Conservation (phyloP, 2,888 invertebrate genomes). For the Protophormia terraenovae region DNA sequence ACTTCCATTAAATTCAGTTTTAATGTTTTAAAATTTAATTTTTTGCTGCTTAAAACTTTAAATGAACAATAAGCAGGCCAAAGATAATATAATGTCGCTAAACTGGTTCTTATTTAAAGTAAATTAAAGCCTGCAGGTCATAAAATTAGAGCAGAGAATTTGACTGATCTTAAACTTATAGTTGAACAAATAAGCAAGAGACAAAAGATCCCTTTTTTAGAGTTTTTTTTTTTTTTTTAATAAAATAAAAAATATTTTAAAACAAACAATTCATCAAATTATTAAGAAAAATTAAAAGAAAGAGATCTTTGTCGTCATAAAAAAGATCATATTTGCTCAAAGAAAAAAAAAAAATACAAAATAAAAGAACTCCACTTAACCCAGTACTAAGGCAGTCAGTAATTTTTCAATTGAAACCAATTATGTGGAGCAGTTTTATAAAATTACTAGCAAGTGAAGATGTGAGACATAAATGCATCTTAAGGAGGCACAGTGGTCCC, state of each 20-base stretch:
- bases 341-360: not conserved
- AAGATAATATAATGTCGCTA: conserved; percentile 4
- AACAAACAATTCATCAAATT: conserved; percentile 41
- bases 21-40: not conserved
- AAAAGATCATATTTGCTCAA: not conserved
- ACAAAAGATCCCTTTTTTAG: conserved; percentile 10
- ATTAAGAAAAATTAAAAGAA: conserved; percentile 16
- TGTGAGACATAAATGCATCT: no score
- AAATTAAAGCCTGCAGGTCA: not conserved
- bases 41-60: not conserved
- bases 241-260: not conserved
- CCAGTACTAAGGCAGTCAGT: not conserved
- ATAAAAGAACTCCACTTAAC: conserved; percentile 4
- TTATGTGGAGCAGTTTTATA: not conserved
- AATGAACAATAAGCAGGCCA: not conserved
- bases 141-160: not conserved
- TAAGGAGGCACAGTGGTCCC: no score
- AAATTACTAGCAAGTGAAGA: not conserved
- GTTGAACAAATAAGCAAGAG: not conserved
- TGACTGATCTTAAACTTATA: not conserved
- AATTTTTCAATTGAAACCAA: conserved; percentile 51
- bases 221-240: no score
- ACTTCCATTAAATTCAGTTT: not conserved
- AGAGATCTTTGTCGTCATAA: conserved; percentile 17
- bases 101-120: not conserved